Percentiles rank a stretch among this genome's conserved stretches.
These are phyloP conservation scores for Gorsachius goisagi DNA, from an alignment of 2,113 vertebrate species.

Conservation along the genomic window DNA sequence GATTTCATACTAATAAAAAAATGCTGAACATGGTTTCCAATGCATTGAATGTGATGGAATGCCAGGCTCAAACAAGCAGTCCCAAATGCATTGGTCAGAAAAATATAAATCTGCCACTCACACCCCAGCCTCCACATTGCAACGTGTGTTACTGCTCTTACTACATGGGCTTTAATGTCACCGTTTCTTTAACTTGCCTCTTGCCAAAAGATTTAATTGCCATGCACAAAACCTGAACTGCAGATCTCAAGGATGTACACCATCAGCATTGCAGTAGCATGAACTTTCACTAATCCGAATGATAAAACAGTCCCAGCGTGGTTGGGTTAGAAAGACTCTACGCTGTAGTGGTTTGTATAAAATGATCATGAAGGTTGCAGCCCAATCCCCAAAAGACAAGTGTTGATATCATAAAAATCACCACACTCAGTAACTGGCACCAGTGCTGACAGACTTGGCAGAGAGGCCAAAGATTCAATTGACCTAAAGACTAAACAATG, in stretches of 20 bases:
- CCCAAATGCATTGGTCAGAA: not conserved
- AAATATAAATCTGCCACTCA: not conserved
- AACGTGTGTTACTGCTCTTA: not conserved
- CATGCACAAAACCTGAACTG: not conserved
- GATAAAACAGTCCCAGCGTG: not conserved
- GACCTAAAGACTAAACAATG: conserved; percentile 29
- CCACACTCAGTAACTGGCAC: not conserved
- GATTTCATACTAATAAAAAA: not conserved
- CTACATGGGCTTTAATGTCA: fast-evolving
- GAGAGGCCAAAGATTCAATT: conserved; percentile 12
- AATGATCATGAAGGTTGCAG: not conserved
- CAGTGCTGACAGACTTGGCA: not conserved
- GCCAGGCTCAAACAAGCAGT: not conserved
- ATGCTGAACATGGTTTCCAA: fast-evolving
- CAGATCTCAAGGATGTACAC: not conserved
- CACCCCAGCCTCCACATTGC: fast-evolving
- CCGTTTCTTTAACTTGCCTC: not conserved
- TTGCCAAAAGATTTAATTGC: not conserved
- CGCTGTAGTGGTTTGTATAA: not conserved
- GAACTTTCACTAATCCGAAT: not conserved
- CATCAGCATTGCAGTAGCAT: not conserved
- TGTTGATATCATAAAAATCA: not conserved
- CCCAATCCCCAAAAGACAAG: not conserved
- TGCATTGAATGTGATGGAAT: fast-evolving
- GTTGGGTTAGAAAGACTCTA: not conserved